phyloP scores from a whole-genome alignment of 37 sponge, comb jelly and placozoan species.

The Tethya wilhelma region DNA sequence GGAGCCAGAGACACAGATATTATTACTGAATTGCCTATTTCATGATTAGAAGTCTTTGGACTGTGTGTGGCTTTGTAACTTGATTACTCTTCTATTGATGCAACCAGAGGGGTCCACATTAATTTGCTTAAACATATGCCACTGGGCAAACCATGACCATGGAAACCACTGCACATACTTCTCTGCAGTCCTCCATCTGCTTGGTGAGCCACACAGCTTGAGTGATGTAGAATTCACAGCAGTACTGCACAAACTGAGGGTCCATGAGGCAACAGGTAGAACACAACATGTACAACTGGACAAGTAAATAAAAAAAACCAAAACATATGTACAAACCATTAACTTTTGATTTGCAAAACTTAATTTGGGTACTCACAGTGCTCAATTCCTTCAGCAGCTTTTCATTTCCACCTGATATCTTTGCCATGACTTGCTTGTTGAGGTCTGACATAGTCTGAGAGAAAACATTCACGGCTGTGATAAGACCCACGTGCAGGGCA shows the following conservation, averaged over 20 bases:
- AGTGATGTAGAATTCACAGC: constrained; percentile 82
- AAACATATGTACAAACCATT: neutral
- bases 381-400: constrained; percentile 23
- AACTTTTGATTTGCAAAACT: neutral
- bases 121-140: no score
- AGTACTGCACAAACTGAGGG: constrained; percentile 63
- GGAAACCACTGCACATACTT: constrained; percentile 15
- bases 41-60: no score
- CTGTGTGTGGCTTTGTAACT: no score
- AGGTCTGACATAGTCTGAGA: constrained; percentile 16
- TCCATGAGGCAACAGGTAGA: constrained; percentile 64
- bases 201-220: constrained; percentile 72
- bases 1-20: no score
- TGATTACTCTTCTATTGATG: no score
- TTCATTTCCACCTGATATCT: neutral
- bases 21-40: no score
- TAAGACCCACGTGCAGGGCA: constrained; percentile 76
- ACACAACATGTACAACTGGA: constrained; percentile 45
- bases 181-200: constrained; percentile 50
- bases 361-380: constrained; percentile 6
- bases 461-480: constrained; percentile 49
- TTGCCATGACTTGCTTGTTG: constrained; percentile 20
- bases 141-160: no score
- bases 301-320: neutral
- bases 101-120: no score